Evolutionary conservation across 1,140 invertebrate species (phyloP), one percentile per base, ranked within the genome.

Genomic region (Campoletis sonorensis): DNA sequence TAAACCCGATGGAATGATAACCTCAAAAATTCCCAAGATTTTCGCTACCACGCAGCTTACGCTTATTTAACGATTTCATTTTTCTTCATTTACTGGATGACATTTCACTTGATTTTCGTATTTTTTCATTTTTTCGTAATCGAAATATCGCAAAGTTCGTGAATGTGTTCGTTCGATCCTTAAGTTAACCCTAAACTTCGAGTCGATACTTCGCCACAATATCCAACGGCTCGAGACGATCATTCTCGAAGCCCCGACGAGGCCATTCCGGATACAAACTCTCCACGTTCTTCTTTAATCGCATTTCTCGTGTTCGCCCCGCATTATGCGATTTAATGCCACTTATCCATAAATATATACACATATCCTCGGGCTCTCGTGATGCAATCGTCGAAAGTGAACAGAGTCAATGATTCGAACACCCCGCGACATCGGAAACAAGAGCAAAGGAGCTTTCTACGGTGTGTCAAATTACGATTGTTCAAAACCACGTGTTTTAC

Each of bases 261-360:
- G 37, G 81, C 80, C 21, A 40, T 23, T 49, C 54, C 37, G 26
- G 77, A 70, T 83, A 83, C 84, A 87, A 88, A 88, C 72, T 71
- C 70, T 30, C 5, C 18, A 49, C n/a, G 70, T 54, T 85, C 86
- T 85, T 85, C 85, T 85, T 87, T 89, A 89, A 89, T 90, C 88
- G 84, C 87, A 87, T 90, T 87, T 85, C 79, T 85, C 81, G 37
- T 77, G 84, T 67, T 64, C 26, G 8, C 58, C 21, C n/a, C 79
- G 79, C 81, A 85, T 87, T 86, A 85, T 86, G 82, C 73, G 80
- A 81, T 81, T 81, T 85, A 23, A 83, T 68, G 81, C 37, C 67
- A 79, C 79, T 7, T 11, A n/a, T n/a, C 0, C 16, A 11, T 21
- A 51, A 7, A 51, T 51, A n/a, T 54, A n/a, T 54, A 18, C 8